phyloP scores from a whole-genome alignment of 2,888 invertebrate species.

The Ornithoptera alexandrae region DNA sequence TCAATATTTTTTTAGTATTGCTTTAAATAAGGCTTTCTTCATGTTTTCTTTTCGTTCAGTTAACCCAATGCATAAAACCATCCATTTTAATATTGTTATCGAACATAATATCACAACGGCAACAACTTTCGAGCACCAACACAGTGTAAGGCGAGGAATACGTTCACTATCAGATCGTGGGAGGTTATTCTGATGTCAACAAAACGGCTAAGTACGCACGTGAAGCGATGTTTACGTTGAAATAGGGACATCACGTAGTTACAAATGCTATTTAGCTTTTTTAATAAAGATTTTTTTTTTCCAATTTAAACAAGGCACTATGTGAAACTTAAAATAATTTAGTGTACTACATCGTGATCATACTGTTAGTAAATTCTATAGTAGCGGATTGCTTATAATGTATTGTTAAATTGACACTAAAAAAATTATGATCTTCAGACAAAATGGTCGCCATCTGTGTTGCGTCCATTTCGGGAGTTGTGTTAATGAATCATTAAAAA shows the following conservation, averaged over 20 bases:
- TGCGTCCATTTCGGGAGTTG: slow-evolving; percentile 14
- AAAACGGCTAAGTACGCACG: slow-evolving; percentile 34
- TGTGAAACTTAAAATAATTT: neutral
- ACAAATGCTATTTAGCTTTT: slow-evolving; percentile 20
- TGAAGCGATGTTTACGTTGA: slow-evolving; percentile 31
- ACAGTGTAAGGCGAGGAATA: slow-evolving; percentile 30
- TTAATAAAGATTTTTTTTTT: neutral
- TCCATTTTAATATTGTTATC: slow-evolving; percentile 33
- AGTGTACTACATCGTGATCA: neutral
- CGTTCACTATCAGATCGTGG: slow-evolving; percentile 39
- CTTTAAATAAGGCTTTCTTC: neutral
- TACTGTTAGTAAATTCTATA: neutral
- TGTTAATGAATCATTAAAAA: slow-evolving; percentile 23
- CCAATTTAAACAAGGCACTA: neutral
- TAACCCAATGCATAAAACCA: slow-evolving; percentile 21
- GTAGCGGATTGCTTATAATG: neutral
- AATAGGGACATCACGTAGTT: slow-evolving; percentile 30
- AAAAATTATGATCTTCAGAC: neutral
- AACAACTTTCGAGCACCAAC: slow-evolving; percentile 40
- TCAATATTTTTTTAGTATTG: neutral
- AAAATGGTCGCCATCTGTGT: slow-evolving; percentile 25
- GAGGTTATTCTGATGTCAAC: slow-evolving; percentile 45
- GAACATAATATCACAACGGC: slow-evolving; percentile 32
- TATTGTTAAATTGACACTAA: neutral
- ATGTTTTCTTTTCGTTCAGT: slow-evolving; percentile 4